Percentiles rank a stretch among this genome's conserved stretches.
Evolutionary conservation across 1,140 invertebrate genomes (phyloP).

Genomic region (Drosophila athabasca): DNA sequence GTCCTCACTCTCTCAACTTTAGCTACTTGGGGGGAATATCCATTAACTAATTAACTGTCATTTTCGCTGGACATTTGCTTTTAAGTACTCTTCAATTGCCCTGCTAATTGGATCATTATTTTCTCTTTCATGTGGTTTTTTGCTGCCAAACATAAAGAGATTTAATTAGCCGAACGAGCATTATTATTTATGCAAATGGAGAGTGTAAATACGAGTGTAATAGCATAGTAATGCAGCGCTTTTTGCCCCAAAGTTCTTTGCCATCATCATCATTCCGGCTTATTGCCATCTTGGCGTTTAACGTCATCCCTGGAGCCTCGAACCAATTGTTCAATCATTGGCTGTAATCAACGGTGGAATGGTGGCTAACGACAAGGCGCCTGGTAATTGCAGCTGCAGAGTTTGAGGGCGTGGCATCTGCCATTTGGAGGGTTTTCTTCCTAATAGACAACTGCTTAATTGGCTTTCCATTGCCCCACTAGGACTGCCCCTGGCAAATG

Average conservation of each 20-base stretch:
- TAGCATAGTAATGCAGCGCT: not conserved
- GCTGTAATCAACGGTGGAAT: slow-evolving; percentile 56
- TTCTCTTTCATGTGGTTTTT: slow-evolving; percentile 6
- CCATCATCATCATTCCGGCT: not conserved
- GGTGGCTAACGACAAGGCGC: slow-evolving; percentile 7
- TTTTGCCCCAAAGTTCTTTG: not conserved
- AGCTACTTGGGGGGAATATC: not conserved
- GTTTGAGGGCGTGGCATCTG: slow-evolving; percentile 40
- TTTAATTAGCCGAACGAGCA: not conserved
- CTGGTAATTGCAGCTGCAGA: slow-evolving; percentile 48
- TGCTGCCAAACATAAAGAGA: slow-evolving; percentile 1
- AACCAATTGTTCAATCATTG: slow-evolving; percentile 69
- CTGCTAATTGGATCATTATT: slow-evolving; percentile 43
- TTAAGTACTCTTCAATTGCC: slow-evolving; percentile 37
- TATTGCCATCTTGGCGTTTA: not conserved
- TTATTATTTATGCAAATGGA: slow-evolving; percentile 2
- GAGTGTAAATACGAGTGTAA: too few species aligned
- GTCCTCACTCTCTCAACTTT: not conserved
- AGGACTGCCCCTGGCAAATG: not conserved
- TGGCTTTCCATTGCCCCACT: slow-evolving; percentile 31
- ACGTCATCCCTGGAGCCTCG: slow-evolving; percentile 27
- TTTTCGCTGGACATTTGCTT: slow-evolving; percentile 30
- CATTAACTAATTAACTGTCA: slow-evolving; percentile 59
- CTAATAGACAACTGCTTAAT: slow-evolving; percentile 62
- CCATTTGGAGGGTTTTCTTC: slow-evolving; percentile 18